Evolutionary conservation across 2,888 invertebrate species (phyloP), one percentile per base, ranked within the genome.

Genomic region (Empis stercorea): DNA sequence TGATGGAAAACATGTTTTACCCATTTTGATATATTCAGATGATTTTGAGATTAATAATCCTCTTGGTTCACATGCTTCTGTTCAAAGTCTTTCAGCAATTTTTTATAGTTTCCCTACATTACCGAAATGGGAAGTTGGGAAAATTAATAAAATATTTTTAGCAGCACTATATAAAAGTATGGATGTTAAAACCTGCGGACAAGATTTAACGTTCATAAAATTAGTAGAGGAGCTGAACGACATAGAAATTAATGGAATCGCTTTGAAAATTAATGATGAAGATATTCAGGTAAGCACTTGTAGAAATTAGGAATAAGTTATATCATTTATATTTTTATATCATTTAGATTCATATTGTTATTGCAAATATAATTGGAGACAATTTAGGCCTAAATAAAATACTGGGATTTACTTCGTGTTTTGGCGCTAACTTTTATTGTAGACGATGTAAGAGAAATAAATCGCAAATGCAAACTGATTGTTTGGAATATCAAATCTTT

Each of bases 361-460:
- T 50, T 32, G 48, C 47, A 1, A 13, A 47, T 1, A 30, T 50
- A 4, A 16, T 47, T 10, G 52, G 48, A 1, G 52, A 52, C 37
- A 52, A 52, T 38, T 44, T 50, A 10, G 50, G 50, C n/a, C 34
- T 50, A 16, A 52, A 52, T 44, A 6, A 14, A 3, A 17, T 45
- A 30, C 44, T 45, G 2, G 48, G 42, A 6, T 50, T 48, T 44
- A 34, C 30, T 10, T 48, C 45, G 30, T 50, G 43, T 10, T 52
- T 52, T 44, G 39, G 37, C 6, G n/a, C 40, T 17, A 36, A 38
- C 14, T 48, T 30, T 32, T 52, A 41, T 45, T 50, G 50, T 15
- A 30, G 52, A 10, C 44, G 50, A 36, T 50, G 52, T 15, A 47
- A 45, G 43, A 27, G 10, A 27, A 32, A 17, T 40, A 42, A 37